These are phyloP conservation scores for Drosophila macrospina DNA, from an alignment of 2,888 invertebrate genomes.

Conservation along the genomic window DNA sequence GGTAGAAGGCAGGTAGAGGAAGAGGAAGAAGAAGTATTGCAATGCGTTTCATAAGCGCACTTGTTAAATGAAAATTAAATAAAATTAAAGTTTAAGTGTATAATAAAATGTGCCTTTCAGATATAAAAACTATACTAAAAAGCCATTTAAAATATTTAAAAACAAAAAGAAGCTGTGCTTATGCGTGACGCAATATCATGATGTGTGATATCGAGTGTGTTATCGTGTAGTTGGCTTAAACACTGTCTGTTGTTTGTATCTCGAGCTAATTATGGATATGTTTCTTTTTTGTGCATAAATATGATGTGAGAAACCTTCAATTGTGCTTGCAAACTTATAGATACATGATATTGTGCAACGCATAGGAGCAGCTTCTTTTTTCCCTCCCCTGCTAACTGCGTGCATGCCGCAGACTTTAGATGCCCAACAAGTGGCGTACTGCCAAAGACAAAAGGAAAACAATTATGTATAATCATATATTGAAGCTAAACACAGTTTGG, in stretches of 20 bases:
- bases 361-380: constrained; percentile 27
- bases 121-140: constrained; percentile 26
- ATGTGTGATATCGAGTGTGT: constrained; percentile 5
- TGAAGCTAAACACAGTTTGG: constrained; percentile 23
- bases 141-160: constrained; percentile 5
- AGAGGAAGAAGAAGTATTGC: constrained; percentile 58
- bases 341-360: constrained; percentile 34
- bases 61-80: constrained; percentile 45
- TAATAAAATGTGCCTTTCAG: constrained; percentile 21
- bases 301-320: constrained; percentile 49
- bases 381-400: constrained; percentile 47
- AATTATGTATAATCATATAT: constrained; percentile 5
- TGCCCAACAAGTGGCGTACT: constrained; percentile 54
- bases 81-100: constrained; percentile 28
- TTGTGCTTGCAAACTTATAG: constrained; percentile 30
- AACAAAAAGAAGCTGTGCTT: constrained; percentile 7
- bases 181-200: constrained; percentile 37
- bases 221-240: constrained; percentile 14
- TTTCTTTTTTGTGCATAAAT: constrained; percentile 32
- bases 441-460: background rate
- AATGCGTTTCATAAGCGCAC: constrained; percentile 77
- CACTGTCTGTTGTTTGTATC: constrained; percentile 15
- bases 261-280: constrained; percentile 45
- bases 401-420: constrained; percentile 55
- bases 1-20: constrained; percentile 23